Percentiles rank a stretch among this genome's conserved stretches.
Conservation (phyloP, 2,113 vertebrate species). For the Pedionomus torquatus region DNA sequence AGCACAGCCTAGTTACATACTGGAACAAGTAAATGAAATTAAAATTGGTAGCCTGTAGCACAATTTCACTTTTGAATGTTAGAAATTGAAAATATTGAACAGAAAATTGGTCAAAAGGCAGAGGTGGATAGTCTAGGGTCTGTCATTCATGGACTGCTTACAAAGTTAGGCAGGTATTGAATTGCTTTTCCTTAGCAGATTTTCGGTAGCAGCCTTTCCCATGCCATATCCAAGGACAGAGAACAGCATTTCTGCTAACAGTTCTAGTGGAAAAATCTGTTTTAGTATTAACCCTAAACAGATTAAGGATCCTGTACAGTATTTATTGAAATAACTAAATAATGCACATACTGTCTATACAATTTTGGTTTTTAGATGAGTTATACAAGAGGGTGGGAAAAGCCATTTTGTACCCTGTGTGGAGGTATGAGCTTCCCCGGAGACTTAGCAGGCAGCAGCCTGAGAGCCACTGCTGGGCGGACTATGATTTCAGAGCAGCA, state of each 20-base stretch:
- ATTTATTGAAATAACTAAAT: background rate
- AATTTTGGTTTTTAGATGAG: background rate
- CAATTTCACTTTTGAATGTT: background rate
- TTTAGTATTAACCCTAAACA: background rate
- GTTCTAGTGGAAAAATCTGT: background rate
- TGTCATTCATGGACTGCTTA: background rate
- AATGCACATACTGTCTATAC: background rate
- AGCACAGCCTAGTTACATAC: background rate
- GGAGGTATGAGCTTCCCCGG: background rate
- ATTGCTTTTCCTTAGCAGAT: background rate
- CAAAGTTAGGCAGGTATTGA: background rate
- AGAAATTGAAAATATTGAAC: background rate
- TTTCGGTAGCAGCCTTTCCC: background rate
- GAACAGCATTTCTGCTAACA: background rate
- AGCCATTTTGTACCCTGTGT: background rate
- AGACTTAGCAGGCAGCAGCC: background rate
- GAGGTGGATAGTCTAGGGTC: background rate
- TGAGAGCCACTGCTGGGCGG: accelerated
- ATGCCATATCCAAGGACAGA: background rate
- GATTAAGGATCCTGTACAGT: background rate
- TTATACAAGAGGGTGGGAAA: background rate
- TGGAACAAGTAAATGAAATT: background rate
- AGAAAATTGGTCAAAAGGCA: background rate
- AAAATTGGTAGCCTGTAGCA: background rate
- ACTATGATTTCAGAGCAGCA: accelerated